Evolutionary conservation across 2,113 vertebrate species (phyloP), one percentile per base, ranked within the genome.

Genomic region (Spheniscus mendiculus): DNA sequence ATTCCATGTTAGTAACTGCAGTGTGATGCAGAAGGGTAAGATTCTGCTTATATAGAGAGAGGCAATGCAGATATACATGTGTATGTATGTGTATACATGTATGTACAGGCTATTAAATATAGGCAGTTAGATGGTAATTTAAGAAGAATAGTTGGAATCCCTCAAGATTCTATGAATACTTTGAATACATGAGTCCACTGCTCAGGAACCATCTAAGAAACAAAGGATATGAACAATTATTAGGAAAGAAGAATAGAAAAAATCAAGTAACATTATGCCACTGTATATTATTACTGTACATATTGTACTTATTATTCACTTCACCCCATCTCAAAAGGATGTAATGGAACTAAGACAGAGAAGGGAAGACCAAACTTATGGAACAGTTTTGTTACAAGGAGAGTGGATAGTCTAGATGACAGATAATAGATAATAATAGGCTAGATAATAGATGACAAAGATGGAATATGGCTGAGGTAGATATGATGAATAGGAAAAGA

Each of bases 361-460:
- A 71, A 59, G 8, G 59, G 62, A 93, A 92, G 38, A 91, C 27
- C 23, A 83, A 79, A 83, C 79, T 77, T 44, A 56, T 3, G 16
- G 36, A 83, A 56, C 29, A 8, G 7, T 71, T 84, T 89, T 89
- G 13, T 76, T 85, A 40, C 56, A 76, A 76, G 52, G 29, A 63
- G 30, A 79, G 47, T 36, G 6, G 47, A 71, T 70, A 91, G 61
- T 42, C 20, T 25, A 34, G 52, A 45, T 96, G 56, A 86, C 62
- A 88, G 58, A 79, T 83, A 93, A 95, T 58, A 83, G 61, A 58
- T 86, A 81, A 74, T 93, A 94, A 93, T 36, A 61, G 40, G 40
- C 71, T 50, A 88, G 82, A 52, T 72, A 89, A 93, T 63, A 89
- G 61, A 89, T 61, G 69, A 91, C 77, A 95, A 86, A 91, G 87